phyloP scores from a whole-genome alignment of 64 coral and sea anemone genomes.

The Montipora cactus region DNA sequence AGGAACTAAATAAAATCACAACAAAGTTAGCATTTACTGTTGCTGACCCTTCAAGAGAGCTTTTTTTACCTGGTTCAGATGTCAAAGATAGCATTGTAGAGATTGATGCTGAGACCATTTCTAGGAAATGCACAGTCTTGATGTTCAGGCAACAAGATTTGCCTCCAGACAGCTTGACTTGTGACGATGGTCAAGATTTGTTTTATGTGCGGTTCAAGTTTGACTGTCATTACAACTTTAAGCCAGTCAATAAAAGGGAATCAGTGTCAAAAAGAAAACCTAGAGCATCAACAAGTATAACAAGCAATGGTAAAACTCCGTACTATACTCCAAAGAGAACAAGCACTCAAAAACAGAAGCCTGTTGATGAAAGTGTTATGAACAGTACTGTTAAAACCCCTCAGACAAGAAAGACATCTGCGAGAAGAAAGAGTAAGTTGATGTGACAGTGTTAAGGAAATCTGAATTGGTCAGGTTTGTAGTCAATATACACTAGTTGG shows the following conservation, averaged over 20 bases:
- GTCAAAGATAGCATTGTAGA: background rate
- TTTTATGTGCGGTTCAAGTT: constrained; percentile 63
- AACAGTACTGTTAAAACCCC: constrained; percentile 4
- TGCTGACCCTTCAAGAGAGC: constrained; percentile 17
- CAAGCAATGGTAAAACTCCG: background rate
- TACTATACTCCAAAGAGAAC: background rate
- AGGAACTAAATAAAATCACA: constrained; percentile 8
- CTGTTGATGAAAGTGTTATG: background rate
- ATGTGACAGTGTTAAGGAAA: background rate
- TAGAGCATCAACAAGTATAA: background rate
- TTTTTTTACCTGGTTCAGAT: constrained; percentile 32
- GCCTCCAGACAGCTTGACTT: background rate
- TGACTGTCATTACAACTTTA: constrained; percentile 42
- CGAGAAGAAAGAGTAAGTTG: constrained; percentile 24
- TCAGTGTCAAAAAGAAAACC: constrained; percentile 6
- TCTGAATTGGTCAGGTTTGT: background rate
- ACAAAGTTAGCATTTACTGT: background rate
- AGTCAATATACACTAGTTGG: background rate
- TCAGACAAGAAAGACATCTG: constrained; percentile 10
- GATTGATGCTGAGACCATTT: constrained; percentile 60
- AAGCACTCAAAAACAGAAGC: background rate
- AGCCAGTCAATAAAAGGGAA: constrained; percentile 36
- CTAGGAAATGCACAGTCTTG: constrained; percentile 5
- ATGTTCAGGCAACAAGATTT: constrained; percentile 22
- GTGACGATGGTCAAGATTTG: background rate